Base-by-base conservation (phyloP, 2,797 vertebrate species). In the Ambastaia sidthimunki region DNA sequence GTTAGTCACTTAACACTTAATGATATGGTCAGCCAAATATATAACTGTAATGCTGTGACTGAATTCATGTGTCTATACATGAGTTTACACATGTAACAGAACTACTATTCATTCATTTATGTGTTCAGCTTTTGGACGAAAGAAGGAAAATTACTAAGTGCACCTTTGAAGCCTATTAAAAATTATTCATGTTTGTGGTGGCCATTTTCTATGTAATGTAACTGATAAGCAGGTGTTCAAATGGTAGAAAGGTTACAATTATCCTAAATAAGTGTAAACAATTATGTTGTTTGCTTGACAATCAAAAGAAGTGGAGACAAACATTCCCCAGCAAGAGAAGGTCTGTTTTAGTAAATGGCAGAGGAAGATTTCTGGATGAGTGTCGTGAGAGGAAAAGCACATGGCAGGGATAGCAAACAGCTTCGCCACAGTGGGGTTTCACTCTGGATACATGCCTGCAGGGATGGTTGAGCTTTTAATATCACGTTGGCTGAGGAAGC, bases 341-440 rank as follows among this genome's bases (percentile, higher is more conserved):
- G 28, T 59, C 21, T 71, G 57, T 78, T 71, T 69, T 50, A 55
- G 62, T 59, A 67, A 78, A 74, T 57, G 67, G 52, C 72, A 71
- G 23, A 59, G 48, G 31, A 68, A 50, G 73, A 60, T 70, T 55
- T 83, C 62, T 70, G 74, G 78, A 72, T 85, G 76, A 21, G 69
- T 83, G 81, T 72, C 67, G 66, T 80, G 81, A 85, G 78, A 77
- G 71, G 69, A 74, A 66, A 80, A 67, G 82, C 71, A 83, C 80
- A 86, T 80, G 85, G 76, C 83, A 85, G 65, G 83, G 85, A 86
- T 85, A 80, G 83, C 80, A 86, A 86, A 80, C 82, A 85, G 81
- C 81, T 80, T 73, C 34, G 67, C 67, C 83, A 79, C 80, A 83
- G 83, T 80, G 73, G 83, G 86, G 86, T 73, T 80, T 82, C 84